Conservation (phyloP, 2,113 vertebrate species). For the Ailurus styani region DNA sequence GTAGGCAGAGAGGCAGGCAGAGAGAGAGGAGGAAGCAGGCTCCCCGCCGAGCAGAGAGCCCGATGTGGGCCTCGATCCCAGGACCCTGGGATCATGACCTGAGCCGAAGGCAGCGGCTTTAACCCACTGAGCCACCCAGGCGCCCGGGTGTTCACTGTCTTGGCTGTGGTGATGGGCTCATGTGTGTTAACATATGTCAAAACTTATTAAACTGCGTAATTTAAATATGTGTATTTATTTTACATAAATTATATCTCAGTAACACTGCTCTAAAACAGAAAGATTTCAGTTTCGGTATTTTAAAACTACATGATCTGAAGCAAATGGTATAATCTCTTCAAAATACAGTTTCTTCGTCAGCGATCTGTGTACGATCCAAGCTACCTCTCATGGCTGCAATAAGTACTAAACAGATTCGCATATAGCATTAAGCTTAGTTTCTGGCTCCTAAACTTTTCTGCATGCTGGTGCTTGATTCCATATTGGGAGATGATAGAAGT, state of each 20-base stretch:
- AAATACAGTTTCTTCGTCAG: neutral
- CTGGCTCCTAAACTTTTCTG: neutral
- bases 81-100: no score
- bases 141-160: neutral
- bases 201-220: neutral
- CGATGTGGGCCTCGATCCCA: no score
- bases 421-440: neutral
- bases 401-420: neutral
- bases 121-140: no score
- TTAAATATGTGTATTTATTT: neutral
- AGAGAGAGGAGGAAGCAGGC: no score
- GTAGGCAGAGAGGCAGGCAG: no score
- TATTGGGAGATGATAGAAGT: neutral
- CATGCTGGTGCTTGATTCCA: neutral
- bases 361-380: neutral
- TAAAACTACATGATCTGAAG: neutral
- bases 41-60: no score
- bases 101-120: no score
- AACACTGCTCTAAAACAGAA: neutral
- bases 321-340: neutral
- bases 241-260: neutral
- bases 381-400: no score
- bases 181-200: neutral
- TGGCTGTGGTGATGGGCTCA: neutral
- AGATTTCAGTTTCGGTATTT: neutral